Percentiles rank a stretch among this genome's conserved stretches.
phyloP scores from a whole-genome alignment of 2,888 invertebrate genomes.

The Lycocerus yunnanus region DNA sequence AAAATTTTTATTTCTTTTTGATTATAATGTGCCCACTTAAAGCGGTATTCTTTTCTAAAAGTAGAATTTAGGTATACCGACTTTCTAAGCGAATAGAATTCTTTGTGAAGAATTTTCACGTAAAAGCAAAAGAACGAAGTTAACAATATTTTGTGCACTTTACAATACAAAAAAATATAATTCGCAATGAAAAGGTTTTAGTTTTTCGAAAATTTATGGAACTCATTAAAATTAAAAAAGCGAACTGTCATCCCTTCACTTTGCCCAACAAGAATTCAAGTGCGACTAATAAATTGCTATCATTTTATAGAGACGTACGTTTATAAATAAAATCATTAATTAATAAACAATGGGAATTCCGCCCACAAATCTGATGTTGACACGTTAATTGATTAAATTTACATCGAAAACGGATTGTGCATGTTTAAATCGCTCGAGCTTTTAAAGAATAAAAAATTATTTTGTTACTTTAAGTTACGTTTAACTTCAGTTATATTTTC shows the following conservation, averaged over 20 bases:
- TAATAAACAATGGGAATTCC: neutral
- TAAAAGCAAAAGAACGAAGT: neutral
- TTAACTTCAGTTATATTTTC: neutral
- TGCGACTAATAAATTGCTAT: neutral
- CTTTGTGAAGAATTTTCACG: neutral
- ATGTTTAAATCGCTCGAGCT: neutral
- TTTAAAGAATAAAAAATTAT: neutral
- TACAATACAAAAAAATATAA: neutral
- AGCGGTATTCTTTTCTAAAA: neutral
- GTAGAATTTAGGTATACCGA: neutral
- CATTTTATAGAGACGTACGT: neutral
- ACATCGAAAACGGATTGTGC: neutral
- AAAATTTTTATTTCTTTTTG: neutral
- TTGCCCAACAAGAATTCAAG: neutral
- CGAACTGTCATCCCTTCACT: neutral
- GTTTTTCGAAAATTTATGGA: neutral
- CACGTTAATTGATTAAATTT: neutral
- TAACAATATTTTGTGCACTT: neutral
- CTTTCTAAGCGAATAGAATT: neutral
- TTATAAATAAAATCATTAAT: neutral
- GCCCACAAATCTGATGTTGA: neutral
- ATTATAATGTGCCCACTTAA: neutral
- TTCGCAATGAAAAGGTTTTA: neutral
- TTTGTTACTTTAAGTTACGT: neutral
- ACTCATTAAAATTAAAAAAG: neutral